phyloP scores from a whole-genome alignment of 1,140 invertebrate species.

The Onthophagus taurus region DNA sequence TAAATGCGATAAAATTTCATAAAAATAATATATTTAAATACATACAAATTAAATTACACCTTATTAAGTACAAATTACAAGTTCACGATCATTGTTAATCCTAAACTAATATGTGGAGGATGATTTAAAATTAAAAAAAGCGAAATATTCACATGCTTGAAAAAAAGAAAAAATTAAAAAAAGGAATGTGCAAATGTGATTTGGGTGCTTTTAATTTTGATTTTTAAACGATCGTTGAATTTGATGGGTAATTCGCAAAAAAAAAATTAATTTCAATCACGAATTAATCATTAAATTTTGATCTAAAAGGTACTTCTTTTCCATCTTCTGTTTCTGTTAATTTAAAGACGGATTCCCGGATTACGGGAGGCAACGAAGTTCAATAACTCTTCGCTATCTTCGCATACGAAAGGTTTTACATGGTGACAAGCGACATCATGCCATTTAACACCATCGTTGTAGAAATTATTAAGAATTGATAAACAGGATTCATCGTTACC shows the following conservation, averaged over 20 bases:
- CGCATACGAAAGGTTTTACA: conserved; percentile 85
- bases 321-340: conserved; percentile 5
- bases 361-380: conserved; percentile 83
- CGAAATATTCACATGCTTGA: conserved; percentile 20
- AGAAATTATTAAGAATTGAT: conserved; percentile 85
- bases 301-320: conserved; percentile 3
- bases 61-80: conserved; percentile 17
- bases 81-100: not conserved
- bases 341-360: conserved; percentile 71
- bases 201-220: too few species aligned
- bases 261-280: too few species aligned
- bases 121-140: conserved; percentile 7
- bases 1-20: conserved; percentile 2
- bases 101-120: conserved; percentile 6
- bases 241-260: too few species aligned
- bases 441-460: conserved; percentile 86
- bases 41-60: too few species aligned
- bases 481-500: conserved; percentile 84
- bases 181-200: too few species aligned
- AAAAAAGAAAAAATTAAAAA: too few species aligned
- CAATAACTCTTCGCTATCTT: conserved; percentile 84
- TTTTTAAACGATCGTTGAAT: too few species aligned
- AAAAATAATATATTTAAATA: conserved; percentile 17
- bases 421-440: conserved; percentile 88
- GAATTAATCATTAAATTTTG: conserved; percentile 3